These are phyloP conservation scores for Caiman crocodilus DNA, from an alignment of 2,797 vertebrate species.

Conservation along the genomic window DNA sequence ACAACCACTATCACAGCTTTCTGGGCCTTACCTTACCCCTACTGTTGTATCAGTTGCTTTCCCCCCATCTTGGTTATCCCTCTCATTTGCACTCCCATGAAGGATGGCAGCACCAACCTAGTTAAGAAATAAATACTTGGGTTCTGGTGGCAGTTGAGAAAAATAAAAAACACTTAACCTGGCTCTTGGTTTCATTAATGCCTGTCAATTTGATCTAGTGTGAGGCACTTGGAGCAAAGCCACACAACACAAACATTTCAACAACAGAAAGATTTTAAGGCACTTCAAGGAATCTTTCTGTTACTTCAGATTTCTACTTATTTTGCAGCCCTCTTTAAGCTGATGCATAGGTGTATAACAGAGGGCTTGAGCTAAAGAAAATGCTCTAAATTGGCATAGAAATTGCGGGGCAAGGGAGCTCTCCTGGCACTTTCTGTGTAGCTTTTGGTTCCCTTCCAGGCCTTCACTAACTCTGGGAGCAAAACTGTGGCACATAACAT, in stretches of 20 bases:
- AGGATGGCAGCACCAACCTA: neutral
- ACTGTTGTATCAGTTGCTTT: neutral
- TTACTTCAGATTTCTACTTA: slow-evolving; percentile 37
- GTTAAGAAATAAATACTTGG: slow-evolving; percentile 3
- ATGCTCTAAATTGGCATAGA: neutral
- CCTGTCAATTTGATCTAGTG: neutral
- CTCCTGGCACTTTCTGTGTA: neutral
- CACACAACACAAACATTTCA: neutral
- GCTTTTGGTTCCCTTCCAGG: slow-evolving; percentile 9
- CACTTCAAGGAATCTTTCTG: slow-evolving; percentile 34
- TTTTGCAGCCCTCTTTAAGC: neutral
- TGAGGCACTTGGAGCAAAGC: neutral
- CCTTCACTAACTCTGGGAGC: neutral
- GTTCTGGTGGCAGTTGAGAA: neutral
- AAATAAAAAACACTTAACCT: neutral
- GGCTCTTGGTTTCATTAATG: slow-evolving; percentile 1
- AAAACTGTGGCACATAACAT: neutral
- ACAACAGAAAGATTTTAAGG: fast-evolving
- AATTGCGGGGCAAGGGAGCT: neutral
- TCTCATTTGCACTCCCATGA: neutral
- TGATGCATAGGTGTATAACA: slow-evolving; percentile 16
- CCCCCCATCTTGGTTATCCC: neutral
- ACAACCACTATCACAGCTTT: neutral
- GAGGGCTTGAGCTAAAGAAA: slow-evolving; percentile 39
- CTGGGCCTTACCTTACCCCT: neutral